phyloP scores from a whole-genome alignment of 2,113 vertebrate genomes.

The Carlito syrichta region DNA sequence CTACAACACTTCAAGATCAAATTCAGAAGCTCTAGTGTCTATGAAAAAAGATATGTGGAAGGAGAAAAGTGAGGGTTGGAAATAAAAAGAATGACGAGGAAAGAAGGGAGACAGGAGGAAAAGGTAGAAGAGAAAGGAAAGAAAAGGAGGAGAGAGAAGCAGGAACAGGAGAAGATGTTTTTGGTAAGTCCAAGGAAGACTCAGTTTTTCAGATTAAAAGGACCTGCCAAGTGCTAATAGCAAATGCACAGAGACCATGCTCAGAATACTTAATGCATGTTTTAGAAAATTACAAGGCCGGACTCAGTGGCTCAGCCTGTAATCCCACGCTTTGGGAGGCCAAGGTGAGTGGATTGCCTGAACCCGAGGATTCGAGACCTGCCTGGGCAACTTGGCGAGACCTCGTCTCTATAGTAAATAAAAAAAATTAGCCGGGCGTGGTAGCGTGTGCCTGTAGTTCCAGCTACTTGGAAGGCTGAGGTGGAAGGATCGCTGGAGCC shows the following conservation, averaged over 20 bases:
- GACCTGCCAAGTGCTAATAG: neutral
- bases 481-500: too few species aligned
- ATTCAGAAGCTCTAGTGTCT: neutral
- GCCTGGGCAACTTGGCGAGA: too few species aligned
- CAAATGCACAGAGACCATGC: neutral
- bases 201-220: neutral
- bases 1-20: neutral
- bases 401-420: too few species aligned
- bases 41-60: neutral
- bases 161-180: neutral
- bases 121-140: neutral
- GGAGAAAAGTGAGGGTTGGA: neutral
- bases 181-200: neutral
- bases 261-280: neutral
- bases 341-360: too few species aligned
- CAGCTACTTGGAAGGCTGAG: too few species aligned
- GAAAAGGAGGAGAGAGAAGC: neutral
- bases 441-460: too few species aligned
- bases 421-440: too few species aligned
- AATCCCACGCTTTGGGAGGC: too few species aligned
- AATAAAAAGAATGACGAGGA: neutral
- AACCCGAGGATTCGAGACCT: too few species aligned
- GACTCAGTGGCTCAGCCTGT: too few species aligned
- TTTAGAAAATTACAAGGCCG: neutral
- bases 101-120: neutral